Base-by-base conservation (phyloP, 2,888 invertebrate species). In the Amphiduros pacificus region DNA sequence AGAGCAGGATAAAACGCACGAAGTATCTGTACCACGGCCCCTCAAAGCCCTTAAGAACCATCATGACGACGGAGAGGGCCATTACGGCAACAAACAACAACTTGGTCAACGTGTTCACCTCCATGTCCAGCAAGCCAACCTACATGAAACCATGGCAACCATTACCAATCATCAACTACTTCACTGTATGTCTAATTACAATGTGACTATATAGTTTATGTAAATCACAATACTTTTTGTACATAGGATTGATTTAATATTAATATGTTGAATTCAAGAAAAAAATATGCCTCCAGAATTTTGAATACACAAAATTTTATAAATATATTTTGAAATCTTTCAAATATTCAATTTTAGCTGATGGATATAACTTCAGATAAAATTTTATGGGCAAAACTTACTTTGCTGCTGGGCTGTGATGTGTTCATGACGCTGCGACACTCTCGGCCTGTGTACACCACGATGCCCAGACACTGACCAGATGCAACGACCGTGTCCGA, bases 381-480 rank as follows among this genome's bases (percentile, higher is more conserved):
- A n/a, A n/a, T n/a, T n/a, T n/a, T n/a, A n/a, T n/a, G n/a, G n/a
- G n/a, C n/a, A n/a, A n/a, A 36, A 51, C 28, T 57, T 68, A 96
- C 91, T 87, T 99, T 99, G 28, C 94, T 95, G 61, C 95, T 88
- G 0, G 98, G 96, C 52, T 90, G 89, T 0, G 95, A 94, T 80
- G 98, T 98, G 84, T 99, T 99, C 98, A 99, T 99, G 14, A 97
- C 93, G 71, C 94, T 93, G 70, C 98, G 87, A 0, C 98, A 98
- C 85, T 99, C 99, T 55, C 89, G 89, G 22, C 99, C 95, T 53
- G 95, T 98, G 80, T 99, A 99, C 68, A 99, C 91, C 5, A 99
- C 92, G 56, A 96, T 88, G 17, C 96, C 99, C 5, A 96, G 88
- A 1, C 97, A 95, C 69, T 93, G 92, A 24, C 97, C 96, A 1